Evolutionary conservation across 2,797 vertebrate genomes (phyloP).

Genomic region (Darevskia nairensis): DNA sequence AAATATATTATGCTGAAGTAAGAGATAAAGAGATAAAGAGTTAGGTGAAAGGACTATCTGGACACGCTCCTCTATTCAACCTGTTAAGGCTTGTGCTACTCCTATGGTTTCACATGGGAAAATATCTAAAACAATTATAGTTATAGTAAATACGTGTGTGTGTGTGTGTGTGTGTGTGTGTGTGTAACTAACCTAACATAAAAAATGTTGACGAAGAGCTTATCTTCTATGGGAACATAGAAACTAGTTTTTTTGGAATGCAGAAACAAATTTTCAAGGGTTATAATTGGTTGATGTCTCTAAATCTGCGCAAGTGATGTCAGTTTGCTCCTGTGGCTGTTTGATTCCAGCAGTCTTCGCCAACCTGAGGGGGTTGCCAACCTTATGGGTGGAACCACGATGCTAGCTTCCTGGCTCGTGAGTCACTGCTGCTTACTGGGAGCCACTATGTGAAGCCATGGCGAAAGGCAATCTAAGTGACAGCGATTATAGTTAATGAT

Average conservation of each 20-base stretch:
- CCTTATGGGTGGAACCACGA: too few species aligned
- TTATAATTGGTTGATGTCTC: not conserved
- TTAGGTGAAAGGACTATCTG: constrained; percentile 57
- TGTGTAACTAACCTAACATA: not conserved
- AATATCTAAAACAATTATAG: constrained; percentile 58
- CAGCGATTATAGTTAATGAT: not conserved
- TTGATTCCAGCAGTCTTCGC: too few species aligned
- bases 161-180: constrained; percentile 38
- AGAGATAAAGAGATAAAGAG: constrained; percentile 59
- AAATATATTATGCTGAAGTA: constrained; percentile 55
- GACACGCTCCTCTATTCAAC: constrained; percentile 53
- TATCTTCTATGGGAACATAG: constrained; percentile 38
- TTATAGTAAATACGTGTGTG: not conserved
- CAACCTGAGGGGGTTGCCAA: too few species aligned
- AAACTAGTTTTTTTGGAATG: not conserved
- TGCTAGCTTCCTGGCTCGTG: too few species aligned
- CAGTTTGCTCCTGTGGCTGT: not conserved
- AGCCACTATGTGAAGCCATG: not conserved
- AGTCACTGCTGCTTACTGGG: too few species aligned
- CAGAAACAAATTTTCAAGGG: constrained; percentile 1
- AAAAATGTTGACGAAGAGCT: constrained; percentile 28
- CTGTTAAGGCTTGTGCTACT: constrained; percentile 28
- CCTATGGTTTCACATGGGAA: constrained; percentile 53
- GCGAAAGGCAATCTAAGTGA: not conserved
- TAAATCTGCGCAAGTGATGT: not conserved